Percentiles rank a stretch among this genome's conserved stretches.
These are phyloP conservation scores for Cetonia aurata DNA, from an alignment of 2,888 invertebrate genomes.

Conservation along the genomic window DNA sequence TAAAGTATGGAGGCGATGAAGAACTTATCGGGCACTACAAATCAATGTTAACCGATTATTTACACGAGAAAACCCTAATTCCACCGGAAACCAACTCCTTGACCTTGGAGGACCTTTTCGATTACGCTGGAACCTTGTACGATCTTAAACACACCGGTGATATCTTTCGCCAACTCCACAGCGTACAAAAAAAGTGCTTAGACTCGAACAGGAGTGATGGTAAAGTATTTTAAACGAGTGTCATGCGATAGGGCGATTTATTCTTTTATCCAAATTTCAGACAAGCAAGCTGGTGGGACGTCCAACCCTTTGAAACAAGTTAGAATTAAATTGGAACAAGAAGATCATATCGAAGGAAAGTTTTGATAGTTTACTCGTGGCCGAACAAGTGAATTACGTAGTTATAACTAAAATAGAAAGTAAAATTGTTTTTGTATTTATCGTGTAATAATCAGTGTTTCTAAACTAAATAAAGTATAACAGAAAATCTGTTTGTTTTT, in stretches of 20 bases:
- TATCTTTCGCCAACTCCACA: constrained; percentile 57
- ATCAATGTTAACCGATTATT: constrained; percentile 54
- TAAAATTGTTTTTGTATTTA: too few species aligned
- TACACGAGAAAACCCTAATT: constrained; percentile 51
- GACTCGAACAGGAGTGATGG: constrained; percentile 30
- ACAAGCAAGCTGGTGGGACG: constrained; percentile 20
- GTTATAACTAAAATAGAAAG: too few species aligned
- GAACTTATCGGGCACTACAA: constrained; percentile 54
- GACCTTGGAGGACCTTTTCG: constrained; percentile 52
- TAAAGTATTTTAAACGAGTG: background rate
- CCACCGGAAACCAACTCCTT: constrained; percentile 36
- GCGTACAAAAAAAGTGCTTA: constrained; percentile 51
- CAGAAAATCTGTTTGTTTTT: too few species aligned
- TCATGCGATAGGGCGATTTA: background rate
- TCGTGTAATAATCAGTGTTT: too few species aligned
- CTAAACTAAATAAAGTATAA: too few species aligned
- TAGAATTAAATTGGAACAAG: constrained; percentile 24
- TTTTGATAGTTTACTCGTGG: too few species aligned
- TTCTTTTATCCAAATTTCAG: constrained; percentile 11
- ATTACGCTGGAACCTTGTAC: constrained; percentile 53
- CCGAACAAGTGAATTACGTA: too few species aligned
- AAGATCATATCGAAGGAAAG: constrained; percentile 1
- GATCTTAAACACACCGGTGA: constrained; percentile 56
- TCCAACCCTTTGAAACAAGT: background rate
- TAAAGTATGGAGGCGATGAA: constrained; percentile 51